These are phyloP conservation scores for Choreutis nemorana DNA, from an alignment of 2,888 invertebrate species.

Conservation along the genomic window DNA sequence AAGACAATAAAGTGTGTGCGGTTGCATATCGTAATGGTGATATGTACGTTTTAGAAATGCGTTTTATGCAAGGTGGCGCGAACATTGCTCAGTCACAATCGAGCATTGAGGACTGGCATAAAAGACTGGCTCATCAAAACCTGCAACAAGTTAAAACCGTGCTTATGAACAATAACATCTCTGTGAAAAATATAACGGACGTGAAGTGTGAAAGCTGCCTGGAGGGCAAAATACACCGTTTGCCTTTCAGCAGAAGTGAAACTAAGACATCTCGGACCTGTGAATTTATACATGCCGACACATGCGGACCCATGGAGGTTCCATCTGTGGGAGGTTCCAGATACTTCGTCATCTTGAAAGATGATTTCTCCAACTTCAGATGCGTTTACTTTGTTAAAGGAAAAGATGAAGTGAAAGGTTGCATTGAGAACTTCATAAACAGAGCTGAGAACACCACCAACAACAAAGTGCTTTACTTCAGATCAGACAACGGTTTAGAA, in stretches of 20 bases:
- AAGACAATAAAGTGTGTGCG: slow-evolving; percentile 1
- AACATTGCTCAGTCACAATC: neutral
- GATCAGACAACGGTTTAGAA: slow-evolving; percentile 15
- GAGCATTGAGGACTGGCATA: slow-evolving; percentile 10
- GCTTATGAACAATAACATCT: slow-evolving; percentile 12
- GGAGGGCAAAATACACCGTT: slow-evolving; percentile 12
- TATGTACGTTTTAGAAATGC: slow-evolving; percentile 5
- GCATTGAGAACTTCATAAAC: slow-evolving; percentile 12
- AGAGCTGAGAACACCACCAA: slow-evolving; percentile 14
- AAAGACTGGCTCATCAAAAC: slow-evolving; percentile 10
- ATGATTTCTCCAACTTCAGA: slow-evolving; percentile 10
- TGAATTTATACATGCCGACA: slow-evolving; percentile 15
- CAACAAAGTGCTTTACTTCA: slow-evolving; percentile 10
- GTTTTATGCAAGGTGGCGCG: neutral
- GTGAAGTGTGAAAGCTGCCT: slow-evolving; percentile 13
- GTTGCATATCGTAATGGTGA: slow-evolving; percentile 2
- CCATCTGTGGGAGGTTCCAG: slow-evolving; percentile 10
- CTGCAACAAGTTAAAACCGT: slow-evolving; percentile 6
- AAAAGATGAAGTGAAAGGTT: slow-evolving; percentile 9
- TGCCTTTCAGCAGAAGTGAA: slow-evolving; percentile 12
- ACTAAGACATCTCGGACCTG: slow-evolving; percentile 9
- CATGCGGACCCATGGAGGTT: slow-evolving; percentile 15
- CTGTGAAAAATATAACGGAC: slow-evolving; percentile 4
- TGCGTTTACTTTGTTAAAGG: slow-evolving; percentile 10
- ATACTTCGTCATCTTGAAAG: slow-evolving; percentile 10